phyloP scores from a whole-genome alignment of 2,888 invertebrate species.

The Aphrophora alni region DNA sequence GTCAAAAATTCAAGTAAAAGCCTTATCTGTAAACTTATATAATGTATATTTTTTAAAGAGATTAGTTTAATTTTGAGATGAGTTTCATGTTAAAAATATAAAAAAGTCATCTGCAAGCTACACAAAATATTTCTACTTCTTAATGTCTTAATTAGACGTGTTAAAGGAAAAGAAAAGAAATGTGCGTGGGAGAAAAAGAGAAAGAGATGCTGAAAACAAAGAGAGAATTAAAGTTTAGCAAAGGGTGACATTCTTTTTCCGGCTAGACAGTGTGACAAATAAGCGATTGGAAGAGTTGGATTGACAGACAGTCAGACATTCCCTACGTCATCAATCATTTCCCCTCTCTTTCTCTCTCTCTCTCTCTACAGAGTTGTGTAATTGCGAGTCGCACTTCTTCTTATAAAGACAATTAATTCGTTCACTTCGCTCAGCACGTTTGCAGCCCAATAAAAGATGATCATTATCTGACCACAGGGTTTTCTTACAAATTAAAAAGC shows the following conservation, averaged over 20 bases:
- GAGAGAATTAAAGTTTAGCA: neutral
- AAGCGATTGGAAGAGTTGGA: neutral
- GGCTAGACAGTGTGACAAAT: neutral
- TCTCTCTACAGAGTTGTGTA: neutral
- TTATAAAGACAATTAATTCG: neutral
- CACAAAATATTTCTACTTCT: too few species aligned
- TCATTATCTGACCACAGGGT: neutral
- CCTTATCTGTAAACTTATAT: too few species aligned
- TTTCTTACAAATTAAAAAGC: too few species aligned
- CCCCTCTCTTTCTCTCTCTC: neutral
- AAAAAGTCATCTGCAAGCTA: too few species aligned
- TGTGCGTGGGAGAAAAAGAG: neutral
- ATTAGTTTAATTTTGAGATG: too few species aligned
- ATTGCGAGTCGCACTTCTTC: neutral
- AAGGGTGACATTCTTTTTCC: neutral
- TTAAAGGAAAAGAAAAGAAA: neutral
- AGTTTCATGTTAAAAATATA: too few species aligned
- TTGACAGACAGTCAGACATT: neutral
- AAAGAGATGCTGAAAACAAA: neutral
- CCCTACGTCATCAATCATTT: neutral
- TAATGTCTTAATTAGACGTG: too few species aligned
- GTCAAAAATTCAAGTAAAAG: too few species aligned
- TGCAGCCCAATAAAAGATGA: neutral
- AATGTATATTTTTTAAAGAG: too few species aligned
- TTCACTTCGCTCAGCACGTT: neutral